Conservation (phyloP, 2,113 vertebrate genomes). For the Prochilodus magdalenae region DNA sequence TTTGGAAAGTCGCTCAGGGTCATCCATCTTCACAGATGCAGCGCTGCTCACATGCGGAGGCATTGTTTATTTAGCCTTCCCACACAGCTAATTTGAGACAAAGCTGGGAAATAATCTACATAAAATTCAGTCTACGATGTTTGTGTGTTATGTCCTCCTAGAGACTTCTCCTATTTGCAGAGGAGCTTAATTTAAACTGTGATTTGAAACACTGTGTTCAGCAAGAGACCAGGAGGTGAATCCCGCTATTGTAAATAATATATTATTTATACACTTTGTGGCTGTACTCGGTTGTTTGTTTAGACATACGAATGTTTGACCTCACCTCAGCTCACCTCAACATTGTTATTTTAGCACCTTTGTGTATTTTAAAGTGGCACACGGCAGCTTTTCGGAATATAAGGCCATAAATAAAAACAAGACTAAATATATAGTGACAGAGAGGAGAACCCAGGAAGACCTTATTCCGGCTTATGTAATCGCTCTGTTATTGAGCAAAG, state of each 20-base stretch:
- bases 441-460: too few species aligned
- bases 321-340: neutral
- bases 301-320: constrained; percentile 14
- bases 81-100: constrained; percentile 16
- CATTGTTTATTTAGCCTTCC: constrained; percentile 7
- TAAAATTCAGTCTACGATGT: neutral
- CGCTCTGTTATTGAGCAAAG: too few species aligned
- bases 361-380: too few species aligned
- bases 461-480: too few species aligned
- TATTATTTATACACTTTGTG: neutral
- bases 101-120: constrained; percentile 1
- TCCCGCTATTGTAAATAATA: constrained; percentile 22
- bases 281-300: constrained; percentile 15
- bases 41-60: neutral
- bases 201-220: constrained; percentile 23
- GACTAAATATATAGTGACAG: too few species aligned
- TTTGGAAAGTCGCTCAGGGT: constrained; percentile 40
- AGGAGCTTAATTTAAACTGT: constrained; percentile 19
- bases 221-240: constrained; percentile 11
- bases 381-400: too few species aligned
- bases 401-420: too few species aligned
- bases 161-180: constrained; percentile 31
- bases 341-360: too few species aligned
- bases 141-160: neutral
- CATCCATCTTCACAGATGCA: constrained; percentile 12